These are phyloP conservation scores for Physocephala rufipes DNA, from an alignment of 2,888 invertebrate genomes.

Conservation along the genomic window DNA sequence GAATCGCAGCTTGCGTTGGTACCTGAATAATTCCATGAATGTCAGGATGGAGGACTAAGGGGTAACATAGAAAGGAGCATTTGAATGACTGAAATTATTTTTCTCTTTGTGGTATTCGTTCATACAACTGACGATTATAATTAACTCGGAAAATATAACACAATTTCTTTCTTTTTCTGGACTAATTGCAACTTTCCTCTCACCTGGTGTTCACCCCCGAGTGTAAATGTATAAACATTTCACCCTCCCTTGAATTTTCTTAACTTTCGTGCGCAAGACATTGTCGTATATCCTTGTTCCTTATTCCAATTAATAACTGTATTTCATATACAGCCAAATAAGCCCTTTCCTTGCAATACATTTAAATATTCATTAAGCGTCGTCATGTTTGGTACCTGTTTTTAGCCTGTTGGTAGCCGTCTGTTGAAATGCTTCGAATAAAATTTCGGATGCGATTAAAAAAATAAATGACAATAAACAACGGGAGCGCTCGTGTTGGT, in stretches of 20 bases:
- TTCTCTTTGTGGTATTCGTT: not conserved
- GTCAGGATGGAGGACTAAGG: not conserved
- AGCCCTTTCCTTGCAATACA: not conserved
- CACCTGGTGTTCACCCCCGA: not conserved
- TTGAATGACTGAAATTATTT: not conserved
- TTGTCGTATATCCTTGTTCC: not conserved
- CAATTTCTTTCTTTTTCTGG: not conserved
- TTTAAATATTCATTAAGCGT: constrained; percentile 9
- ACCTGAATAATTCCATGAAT: constrained; percentile 11
- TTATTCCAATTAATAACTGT: not conserved
- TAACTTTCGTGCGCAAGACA: not conserved
- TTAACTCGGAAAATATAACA: not conserved
- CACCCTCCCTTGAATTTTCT: too few species aligned
- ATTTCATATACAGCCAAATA: not conserved
- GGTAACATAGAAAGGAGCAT: too few species aligned
- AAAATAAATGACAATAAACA: constrained; percentile 5
- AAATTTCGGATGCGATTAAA: constrained; percentile 19
- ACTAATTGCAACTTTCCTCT: not conserved
- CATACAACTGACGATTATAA: not conserved
- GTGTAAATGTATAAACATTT: too few species aligned
- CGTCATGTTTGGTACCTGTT: constrained; percentile 54
- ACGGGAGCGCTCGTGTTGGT: constrained; percentile 1
- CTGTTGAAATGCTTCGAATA: constrained; percentile 30
- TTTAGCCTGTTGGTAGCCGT: constrained; percentile 44
- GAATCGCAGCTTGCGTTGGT: not conserved